Percentiles rank a stretch among this genome's conserved stretches.
Evolutionary conservation across 2,888 invertebrate species (phyloP).

Genomic region (Mantis religiosa): DNA sequence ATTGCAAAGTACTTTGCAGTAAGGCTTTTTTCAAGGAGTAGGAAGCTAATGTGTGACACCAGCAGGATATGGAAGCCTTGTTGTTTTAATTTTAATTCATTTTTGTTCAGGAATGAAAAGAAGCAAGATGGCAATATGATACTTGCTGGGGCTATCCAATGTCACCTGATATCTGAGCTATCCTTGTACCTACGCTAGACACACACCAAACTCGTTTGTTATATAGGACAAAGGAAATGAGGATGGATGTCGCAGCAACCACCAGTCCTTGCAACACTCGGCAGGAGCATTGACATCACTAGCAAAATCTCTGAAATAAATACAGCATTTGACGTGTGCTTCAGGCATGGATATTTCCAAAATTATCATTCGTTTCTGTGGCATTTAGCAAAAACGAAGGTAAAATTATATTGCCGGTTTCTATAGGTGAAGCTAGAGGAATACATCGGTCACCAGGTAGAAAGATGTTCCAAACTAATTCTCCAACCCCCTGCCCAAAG

Average conservation of each 20-base stretch:
- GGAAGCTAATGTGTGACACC: neutral
- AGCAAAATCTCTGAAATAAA: neutral
- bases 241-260: neutral
- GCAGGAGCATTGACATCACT: neutral
- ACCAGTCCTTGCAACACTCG: neutral
- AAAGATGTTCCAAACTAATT: neutral
- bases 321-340: too few relatives aligned
- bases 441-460: neutral
- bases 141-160: slow-evolving; percentile 12
- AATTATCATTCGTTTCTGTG: too few relatives aligned
- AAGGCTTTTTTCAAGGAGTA: neutral
- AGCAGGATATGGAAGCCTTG: neutral
- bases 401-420: too few relatives aligned
- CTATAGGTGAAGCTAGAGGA: too few relatives aligned
- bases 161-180: slow-evolving; percentile 15
- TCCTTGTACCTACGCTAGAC: neutral
- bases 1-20: too few relatives aligned
- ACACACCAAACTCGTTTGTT: neutral
- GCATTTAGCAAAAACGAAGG: too few relatives aligned
- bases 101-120: neutral
- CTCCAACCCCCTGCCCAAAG: neutral
- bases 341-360: too few relatives aligned
- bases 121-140: neutral
- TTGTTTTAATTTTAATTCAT: neutral
- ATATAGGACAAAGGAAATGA: slow-evolving; percentile 5